Base-by-base conservation (phyloP, 2,113 vertebrate species). In the Phoenicopterus ruber region DNA sequence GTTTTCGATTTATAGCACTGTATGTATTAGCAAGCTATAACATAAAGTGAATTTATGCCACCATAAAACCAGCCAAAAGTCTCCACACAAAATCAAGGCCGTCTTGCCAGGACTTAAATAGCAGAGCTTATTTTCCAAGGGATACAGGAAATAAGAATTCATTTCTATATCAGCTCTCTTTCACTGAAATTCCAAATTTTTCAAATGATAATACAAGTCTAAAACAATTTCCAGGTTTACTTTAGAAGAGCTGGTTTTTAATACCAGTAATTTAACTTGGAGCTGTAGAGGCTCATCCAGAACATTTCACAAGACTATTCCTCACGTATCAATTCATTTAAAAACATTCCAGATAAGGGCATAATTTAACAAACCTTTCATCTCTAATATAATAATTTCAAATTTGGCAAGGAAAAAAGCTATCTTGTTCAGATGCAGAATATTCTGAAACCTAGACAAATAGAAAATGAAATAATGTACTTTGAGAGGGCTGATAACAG, bases 41-140 rank as follows among this genome's bases (percentile, higher is more conserved):
- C 49, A 83, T 69, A 72, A 85, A 95, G 34, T 54, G 70, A 85
- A 95, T 94, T 96, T 92, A 95, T 86, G 73, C 54, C 83, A 89
- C 80, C 61, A 11, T 85, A 87, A 96, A 94, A 49, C 2, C 69
- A 92, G 91, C 72, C 74, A 91, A 89, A 94, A 92, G 8, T 62
- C 78, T 85, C 87, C 62, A 80, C 28, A 63, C 46, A 94, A 80
- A 95, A 82, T 72, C 86, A 95, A 80, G 31, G 21, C 42, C 77
- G 70, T 42, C 71, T 66, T 91, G 73, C 49, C 73, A 85, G 65
- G 52, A 65, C 52, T 85, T 72, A 91, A 89, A 59, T 38, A 82
- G 73, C 86, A 92, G 44, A 82, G 34, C 25, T 91, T 82, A 54
- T 93, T 96, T 95, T 77, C 73, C 58, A 93, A 65, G 58, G 50